A percentile compares a stretch with the other conserved stretches of the same genome.
Conservation (phyloP, 92 coral and sea anemone genomes). For the Zoanthus sansibaricus region DNA sequence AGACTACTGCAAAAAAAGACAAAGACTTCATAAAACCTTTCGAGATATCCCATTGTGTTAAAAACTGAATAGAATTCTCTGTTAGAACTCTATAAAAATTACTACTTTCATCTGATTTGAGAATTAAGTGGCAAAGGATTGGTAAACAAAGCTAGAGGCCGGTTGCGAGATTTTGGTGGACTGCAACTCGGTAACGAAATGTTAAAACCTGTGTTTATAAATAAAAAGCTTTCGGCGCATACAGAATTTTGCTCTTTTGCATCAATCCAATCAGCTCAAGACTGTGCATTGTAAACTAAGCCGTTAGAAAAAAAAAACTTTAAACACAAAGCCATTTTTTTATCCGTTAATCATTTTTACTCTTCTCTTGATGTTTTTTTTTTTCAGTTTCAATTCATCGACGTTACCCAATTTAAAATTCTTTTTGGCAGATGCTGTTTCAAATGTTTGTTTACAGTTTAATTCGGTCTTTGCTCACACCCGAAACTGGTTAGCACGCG, state of each 20-base stretch:
- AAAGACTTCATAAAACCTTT: not conserved
- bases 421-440: not conserved
- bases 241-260: too few relatives aligned
- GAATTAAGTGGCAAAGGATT: not conserved
- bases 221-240: not conserved
- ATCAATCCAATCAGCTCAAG: not conserved
- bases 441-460: not conserved
- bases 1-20: not conserved
- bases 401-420: not conserved
- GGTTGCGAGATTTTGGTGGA: not conserved
- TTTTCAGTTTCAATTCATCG: not conserved
- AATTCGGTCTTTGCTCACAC: not conserved
- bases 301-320: not conserved
- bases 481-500: not conserved
- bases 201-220: not conserved
- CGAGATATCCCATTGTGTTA: not conserved
- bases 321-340: not conserved
- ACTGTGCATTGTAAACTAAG: not conserved
- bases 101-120: not conserved
- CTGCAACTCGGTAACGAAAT: not conserved
- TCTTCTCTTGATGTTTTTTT: not conserved
- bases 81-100: not conserved
- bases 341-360: not conserved
- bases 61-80: not conserved
- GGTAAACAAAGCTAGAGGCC: too few relatives aligned